Evolutionary conservation across 2,888 invertebrate genomes (phyloP).

Genomic region (Tetragonula carbonaria): DNA sequence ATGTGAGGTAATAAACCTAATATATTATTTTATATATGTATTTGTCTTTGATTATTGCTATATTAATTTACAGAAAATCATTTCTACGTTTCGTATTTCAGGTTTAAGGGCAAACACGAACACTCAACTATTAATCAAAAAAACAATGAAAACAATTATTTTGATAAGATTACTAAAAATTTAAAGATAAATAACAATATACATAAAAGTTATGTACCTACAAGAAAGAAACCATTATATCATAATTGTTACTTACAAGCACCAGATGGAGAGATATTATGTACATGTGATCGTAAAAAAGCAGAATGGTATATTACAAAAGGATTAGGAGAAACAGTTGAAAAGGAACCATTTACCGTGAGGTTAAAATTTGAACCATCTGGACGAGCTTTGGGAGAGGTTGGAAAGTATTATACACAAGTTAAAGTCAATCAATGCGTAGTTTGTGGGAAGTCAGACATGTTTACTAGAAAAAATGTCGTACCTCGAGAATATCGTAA

Average conservation of each 20-base stretch:
- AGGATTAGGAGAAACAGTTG: conserved; percentile 83
- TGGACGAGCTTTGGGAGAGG: conserved; percentile 89
- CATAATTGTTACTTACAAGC: conserved; percentile 92
- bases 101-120: conserved; percentile 73
- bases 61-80: too few species aligned
- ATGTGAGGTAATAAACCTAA: conserved; percentile 75
- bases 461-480: conserved; percentile 91
- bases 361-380: conserved; percentile 91
- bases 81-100: conserved; percentile 37
- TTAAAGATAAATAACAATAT: conserved; percentile 54
- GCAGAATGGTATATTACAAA: conserved; percentile 89
- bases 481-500: conserved; percentile 93
- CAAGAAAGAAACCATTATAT: conserved; percentile 89
- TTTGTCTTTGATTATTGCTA: too few species aligned
- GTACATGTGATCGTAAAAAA: conserved; percentile 91
- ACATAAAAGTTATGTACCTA: conserved; percentile 74
- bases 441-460: conserved; percentile 89
- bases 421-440: conserved; percentile 91
- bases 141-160: conserved; percentile 58
- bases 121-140: conserved; percentile 53
- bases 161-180: conserved; percentile 22
- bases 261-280: conserved; percentile 91
- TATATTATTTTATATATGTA: conserved; percentile 16
- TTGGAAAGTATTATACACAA: conserved; percentile 90
- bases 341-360: conserved; percentile 87